phyloP scores from a whole-genome alignment of 1,140 invertebrate species.

The Pollicipes pollicipes region DNA sequence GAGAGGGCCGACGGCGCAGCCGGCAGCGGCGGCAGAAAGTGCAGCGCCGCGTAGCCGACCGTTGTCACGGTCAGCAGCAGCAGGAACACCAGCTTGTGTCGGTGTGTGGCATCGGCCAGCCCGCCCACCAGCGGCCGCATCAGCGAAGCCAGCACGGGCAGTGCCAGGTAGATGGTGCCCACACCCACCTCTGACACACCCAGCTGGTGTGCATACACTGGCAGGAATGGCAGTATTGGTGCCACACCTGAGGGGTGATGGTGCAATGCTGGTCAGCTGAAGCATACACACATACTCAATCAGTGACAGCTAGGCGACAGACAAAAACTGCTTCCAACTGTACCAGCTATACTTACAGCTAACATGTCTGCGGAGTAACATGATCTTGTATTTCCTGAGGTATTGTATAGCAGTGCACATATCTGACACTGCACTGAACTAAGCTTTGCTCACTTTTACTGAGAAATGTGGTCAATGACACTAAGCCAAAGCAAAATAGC shows the following conservation, averaged over 20 bases:
- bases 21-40: slow-evolving; percentile 9
- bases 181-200: slow-evolving; percentile 45
- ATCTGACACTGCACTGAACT: too few species aligned
- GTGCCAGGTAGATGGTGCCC: slow-evolving; percentile 13
- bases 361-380: too few species aligned
- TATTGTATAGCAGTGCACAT: too few species aligned
- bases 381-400: too few species aligned
- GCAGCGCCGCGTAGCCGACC: slow-evolving; percentile 8
- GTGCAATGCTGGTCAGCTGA: background rate
- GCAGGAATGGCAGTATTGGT: slow-evolving; percentile 60
- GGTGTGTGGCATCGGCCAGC: slow-evolving; percentile 13
- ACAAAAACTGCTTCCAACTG: slow-evolving; percentile 1
- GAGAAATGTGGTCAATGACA: background rate
- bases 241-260: slow-evolving; percentile 46
- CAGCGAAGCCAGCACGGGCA: slow-evolving; percentile 11
- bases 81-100: slow-evolving; percentile 12
- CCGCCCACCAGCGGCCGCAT: slow-evolving; percentile 7
- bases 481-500: background rate
- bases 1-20: background rate
- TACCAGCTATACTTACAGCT: too few species aligned
- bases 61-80: slow-evolving; percentile 6
- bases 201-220: slow-evolving; percentile 58
- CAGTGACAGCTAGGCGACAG: slow-evolving; percentile 3
- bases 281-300: background rate
- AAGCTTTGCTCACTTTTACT: background rate